phyloP scores from a whole-genome alignment of 92 coral and sea anemone genomes.

The Bergia puertoricense region DNA sequence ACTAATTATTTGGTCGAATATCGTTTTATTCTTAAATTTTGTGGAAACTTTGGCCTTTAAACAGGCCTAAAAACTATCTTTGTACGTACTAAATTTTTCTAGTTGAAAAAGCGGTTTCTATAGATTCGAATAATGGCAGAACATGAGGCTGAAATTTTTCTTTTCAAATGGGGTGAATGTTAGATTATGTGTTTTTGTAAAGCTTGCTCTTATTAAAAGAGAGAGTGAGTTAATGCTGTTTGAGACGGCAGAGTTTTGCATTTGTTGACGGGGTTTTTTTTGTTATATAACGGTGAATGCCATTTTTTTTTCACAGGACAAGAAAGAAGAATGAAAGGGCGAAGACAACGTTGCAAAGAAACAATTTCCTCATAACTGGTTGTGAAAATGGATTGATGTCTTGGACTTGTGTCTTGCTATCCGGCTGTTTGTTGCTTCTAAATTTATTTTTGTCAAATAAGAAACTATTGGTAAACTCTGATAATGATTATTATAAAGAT shows the following conservation, averaged over 20 bases:
- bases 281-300: neutral
- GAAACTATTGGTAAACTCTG: neutral
- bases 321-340: neutral
- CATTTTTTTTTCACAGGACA: neutral
- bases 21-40: too few species aligned
- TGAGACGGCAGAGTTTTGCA: too few species aligned
- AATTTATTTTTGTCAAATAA: neutral
- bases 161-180: neutral
- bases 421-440: neutral
- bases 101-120: too few species aligned
- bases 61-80: too few species aligned
- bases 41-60: too few species aligned
- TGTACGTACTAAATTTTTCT: too few species aligned
- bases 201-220: too few species aligned
- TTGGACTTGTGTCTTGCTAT: neutral
- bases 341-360: neutral
- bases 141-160: too few species aligned
- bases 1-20: too few species aligned
- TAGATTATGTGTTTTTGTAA: neutral
- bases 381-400: neutral
- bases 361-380: neutral
- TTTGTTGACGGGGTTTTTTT: neutral
- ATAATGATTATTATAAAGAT: too few species aligned
- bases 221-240: neutral
- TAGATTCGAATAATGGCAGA: too few species aligned